Evolutionary conservation across 1,140 invertebrate genomes (phyloP), one percentile per base, ranked within the genome.

Genomic region (Adoxophyes honmai): DNA sequence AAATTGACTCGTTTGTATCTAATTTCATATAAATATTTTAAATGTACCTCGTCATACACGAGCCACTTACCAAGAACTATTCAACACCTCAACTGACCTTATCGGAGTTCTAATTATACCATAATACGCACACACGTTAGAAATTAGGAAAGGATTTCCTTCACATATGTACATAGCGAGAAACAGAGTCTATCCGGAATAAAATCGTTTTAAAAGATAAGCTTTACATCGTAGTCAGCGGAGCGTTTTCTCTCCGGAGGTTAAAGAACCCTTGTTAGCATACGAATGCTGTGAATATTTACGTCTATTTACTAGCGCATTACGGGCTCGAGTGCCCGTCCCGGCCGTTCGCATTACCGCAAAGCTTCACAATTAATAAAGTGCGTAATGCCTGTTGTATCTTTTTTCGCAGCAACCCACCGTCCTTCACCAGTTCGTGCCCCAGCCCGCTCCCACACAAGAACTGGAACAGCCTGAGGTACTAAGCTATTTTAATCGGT

Each of bases 381-480:
- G 36, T 34, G 15, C 14, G 38, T 42, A 42, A 34, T 56, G 21
- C 10, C 33, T 55, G 4, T 35, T 34, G 13, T 18, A 0, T 34
- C 28, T 52, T 15, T 57, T 13, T 33, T 51, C 44, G 21, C 69
- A 88, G 80, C 82, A 85, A 60, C 64, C 66, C 8, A 70, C 72
- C 21, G 69, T 81, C 10, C 62, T 88, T 16, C 85, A 88, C 53
- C 85, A 88, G 55, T 88, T 88, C 62, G 77, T 88, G 9, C 85
- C 85, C 1, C 82, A 88, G 58, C 63, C 80, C 4, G 85, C 85
- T 0, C 85, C 82, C 15, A 86, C 82, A 0, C 85, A 86, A 52
- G 82, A 88, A 57, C 52, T 86, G 52, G 85, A 88, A 60, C 85
- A 88, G 57, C 80, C 78, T 38, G 85, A 88, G 68, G 85, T 88